These are phyloP conservation scores for Platalea minor DNA, from an alignment of 2,797 vertebrate species.

Conservation along the genomic window DNA sequence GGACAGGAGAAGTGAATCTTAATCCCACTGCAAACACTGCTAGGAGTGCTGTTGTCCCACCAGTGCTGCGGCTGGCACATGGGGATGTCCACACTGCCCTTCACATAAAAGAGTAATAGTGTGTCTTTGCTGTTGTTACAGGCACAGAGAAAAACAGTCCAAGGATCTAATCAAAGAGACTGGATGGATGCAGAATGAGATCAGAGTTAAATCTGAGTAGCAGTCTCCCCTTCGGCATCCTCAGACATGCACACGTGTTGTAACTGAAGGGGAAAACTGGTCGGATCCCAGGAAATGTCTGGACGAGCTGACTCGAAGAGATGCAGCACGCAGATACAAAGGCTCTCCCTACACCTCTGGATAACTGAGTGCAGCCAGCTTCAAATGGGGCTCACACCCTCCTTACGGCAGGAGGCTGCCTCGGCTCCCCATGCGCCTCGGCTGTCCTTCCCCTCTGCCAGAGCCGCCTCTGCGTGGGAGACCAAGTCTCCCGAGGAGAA, in stretches of 20 bases:
- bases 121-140: background rate
- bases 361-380: background rate
- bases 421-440: background rate
- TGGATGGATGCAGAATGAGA: background rate
- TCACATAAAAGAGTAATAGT: background rate
- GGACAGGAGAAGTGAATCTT: background rate
- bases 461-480: background rate
- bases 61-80: background rate
- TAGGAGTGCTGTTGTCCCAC: background rate
- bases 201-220: background rate
- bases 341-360: background rate
- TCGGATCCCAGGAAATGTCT: background rate
- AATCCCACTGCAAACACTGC: background rate
- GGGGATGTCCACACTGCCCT: background rate
- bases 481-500: background rate
- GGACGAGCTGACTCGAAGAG: background rate
- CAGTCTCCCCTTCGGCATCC: background rate
- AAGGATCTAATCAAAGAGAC: background rate
- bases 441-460: background rate
- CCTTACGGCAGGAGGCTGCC: background rate
- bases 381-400: background rate
- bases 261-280: background rate
- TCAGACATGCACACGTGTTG: rapidly evolving
- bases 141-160: background rate
- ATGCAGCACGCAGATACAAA: background rate